These are phyloP conservation scores for Drosophila erecta DNA, from an alignment of 1,140 invertebrate genomes.

Conservation along the genomic window DNA sequence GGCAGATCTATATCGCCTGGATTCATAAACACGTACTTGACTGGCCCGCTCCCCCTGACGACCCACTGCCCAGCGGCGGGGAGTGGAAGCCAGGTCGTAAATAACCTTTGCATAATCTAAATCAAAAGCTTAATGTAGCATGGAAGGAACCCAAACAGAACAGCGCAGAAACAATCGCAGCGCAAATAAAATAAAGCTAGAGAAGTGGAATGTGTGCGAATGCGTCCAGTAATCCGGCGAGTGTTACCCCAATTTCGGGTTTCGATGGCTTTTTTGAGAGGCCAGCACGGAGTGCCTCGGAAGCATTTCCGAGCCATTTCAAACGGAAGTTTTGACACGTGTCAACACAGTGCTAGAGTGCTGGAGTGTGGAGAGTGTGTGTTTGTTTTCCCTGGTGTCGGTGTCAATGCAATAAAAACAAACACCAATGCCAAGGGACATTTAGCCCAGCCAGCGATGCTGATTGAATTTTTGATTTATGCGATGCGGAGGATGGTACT, in stretches of 20 bases:
- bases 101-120: slow-evolving; percentile 82
- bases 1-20: slow-evolving; percentile 26
- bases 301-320: slow-evolving; percentile 82
- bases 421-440: slow-evolving; percentile 54
- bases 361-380: too few relatives aligned
- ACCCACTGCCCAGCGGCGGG: slow-evolving; percentile 30
- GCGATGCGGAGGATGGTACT: slow-evolving; percentile 22
- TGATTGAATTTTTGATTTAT: slow-evolving; percentile 84
- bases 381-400: slow-evolving; percentile 17
- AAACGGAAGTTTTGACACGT: slow-evolving; percentile 84
- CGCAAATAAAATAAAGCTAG: slow-evolving; percentile 42
- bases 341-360: slow-evolving; percentile 67
- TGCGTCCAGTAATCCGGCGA: slow-evolving; percentile 45
- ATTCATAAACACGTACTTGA: slow-evolving; percentile 49
- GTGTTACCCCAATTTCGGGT: slow-evolving; percentile 74
- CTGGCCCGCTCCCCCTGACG: slow-evolving; percentile 19
- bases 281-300: slow-evolving; percentile 66
- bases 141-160: slow-evolving; percentile 45
- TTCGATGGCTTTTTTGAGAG: slow-evolving; percentile 53
- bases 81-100: slow-evolving; percentile 49
- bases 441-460: slow-evolving; percentile 50
- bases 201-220: slow-evolving; percentile 43
- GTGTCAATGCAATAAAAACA: slow-evolving; percentile 78
- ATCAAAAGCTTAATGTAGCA: slow-evolving; percentile 78
- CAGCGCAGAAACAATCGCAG: slow-evolving; percentile 11